Percentiles rank a stretch among this genome's conserved stretches.
Evolutionary conservation across 1,140 invertebrate genomes (phyloP).

Genomic region (Stratiolaelaps scimitus): DNA sequence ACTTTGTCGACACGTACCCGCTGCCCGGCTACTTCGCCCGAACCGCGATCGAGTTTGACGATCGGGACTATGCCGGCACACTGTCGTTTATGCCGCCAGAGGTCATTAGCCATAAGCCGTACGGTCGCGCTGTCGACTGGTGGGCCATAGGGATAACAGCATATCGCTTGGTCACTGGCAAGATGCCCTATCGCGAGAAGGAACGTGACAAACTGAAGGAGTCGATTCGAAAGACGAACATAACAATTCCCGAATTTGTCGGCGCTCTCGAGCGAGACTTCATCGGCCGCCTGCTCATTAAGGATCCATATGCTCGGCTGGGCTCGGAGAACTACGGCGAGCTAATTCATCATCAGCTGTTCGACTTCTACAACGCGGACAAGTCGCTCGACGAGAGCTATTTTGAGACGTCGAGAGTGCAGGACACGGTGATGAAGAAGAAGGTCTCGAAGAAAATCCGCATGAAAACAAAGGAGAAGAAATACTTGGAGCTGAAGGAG

Average conservation of each 20-base stretch:
- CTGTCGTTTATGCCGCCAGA: slow-evolving; percentile 5
- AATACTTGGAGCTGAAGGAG: neutral
- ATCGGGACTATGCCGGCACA: slow-evolving; percentile 3
- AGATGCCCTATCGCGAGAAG: neutral
- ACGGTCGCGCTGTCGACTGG: slow-evolving; percentile 7
- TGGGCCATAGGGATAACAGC: slow-evolving; percentile 16
- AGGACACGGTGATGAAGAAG: neutral
- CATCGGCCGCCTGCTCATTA: neutral
- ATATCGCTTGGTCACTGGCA: neutral
- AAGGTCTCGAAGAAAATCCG: neutral
- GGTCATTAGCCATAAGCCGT: neutral
- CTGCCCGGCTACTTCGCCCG: neutral
- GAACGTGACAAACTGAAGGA: neutral
- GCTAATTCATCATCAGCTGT: neutral
- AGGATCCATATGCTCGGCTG: neutral
- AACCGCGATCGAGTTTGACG: neutral
- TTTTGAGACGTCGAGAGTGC: neutral
- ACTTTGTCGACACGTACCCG: slow-evolving; percentile 10
- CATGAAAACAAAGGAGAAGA: neutral
- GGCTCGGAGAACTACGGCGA: neutral
- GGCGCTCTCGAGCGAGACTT: neutral
- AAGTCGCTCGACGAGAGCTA: neutral
- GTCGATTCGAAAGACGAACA: neutral
- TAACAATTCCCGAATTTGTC: neutral
- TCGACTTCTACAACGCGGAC: neutral